A percentile compares a stretch with the other conserved stretches of the same genome.
Conservation (phyloP, 2,797 vertebrate genomes). For the Apogon hyalosoma region DNA sequence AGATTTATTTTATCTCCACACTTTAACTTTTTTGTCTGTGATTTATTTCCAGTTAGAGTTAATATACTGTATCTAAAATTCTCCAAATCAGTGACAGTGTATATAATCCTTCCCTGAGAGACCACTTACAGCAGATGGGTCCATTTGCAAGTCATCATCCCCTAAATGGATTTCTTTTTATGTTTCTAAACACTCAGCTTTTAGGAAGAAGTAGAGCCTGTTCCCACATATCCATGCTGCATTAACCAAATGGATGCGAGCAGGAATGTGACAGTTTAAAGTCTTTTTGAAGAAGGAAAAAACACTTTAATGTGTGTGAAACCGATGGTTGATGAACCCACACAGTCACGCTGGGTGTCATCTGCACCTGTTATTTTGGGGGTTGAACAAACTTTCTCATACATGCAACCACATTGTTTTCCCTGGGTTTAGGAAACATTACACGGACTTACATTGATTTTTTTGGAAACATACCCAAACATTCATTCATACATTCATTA, state of each 20-base stretch:
- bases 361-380: constrained; percentile 66
- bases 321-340: not conserved
- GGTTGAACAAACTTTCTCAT: not conserved
- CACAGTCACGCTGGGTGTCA: constrained; percentile 21
- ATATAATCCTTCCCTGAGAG: not conserved
- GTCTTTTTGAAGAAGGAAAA: not conserved
- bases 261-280: constrained; percentile 19
- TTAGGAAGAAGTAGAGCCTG: too few relatives aligned
- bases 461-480: too few relatives aligned
- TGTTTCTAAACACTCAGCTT: not conserved
- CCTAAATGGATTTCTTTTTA: constrained; percentile 9
- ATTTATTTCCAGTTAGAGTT: not conserved
- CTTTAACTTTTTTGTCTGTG: not conserved
- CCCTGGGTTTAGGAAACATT: not conserved
- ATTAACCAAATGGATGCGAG: constrained; percentile 2
- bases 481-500: too few relatives aligned
- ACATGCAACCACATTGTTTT: constrained; percentile 4
- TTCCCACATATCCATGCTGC: constrained; percentile 20
- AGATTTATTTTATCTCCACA: not conserved
- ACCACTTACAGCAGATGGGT: not conserved
- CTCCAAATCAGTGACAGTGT: not conserved
- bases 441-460: not conserved
- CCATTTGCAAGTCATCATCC: constrained; percentile 12
- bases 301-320: constrained; percentile 24
- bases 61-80: not conserved